Evolutionary conservation across 2,113 vertebrate species (phyloP), one percentile per base, ranked within the genome.

Genomic region (Pipa parva): DNA sequence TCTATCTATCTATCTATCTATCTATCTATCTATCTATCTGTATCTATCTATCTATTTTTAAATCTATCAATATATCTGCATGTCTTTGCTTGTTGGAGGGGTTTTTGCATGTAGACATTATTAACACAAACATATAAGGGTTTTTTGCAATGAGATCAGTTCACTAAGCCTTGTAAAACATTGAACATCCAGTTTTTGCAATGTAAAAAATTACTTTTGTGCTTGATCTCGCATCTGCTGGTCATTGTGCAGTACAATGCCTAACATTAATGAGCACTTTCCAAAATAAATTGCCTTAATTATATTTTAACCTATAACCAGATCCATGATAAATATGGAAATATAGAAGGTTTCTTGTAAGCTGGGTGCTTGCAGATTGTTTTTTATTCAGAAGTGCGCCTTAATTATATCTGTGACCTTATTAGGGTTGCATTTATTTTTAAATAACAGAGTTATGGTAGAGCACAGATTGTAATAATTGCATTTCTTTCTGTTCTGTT

Each of bases 301-400:
- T 64, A 64, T 55, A 28, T 42, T 15, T 42, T 64, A 64, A 55
- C 63, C 63, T 64, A 21, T 64, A 42, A 55, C 22, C 50, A 63
- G 62, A 13, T 21, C 20, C 21, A 63, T 28, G 36, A 42, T 42
- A 49, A 62, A 63, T 49, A 24, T 9, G 18, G 48, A 50, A 64
- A 55, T 50, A 42, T 63, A 37, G 22, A 28, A 25, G 18, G 25
- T 64, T 22, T 50, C 36, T 55, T 64, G 31, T 55, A 22, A 55
- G 21, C 21, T 39, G 26, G 12, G 12, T 55, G 50, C 17, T 17
- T 25, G 13, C 25, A 42, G 37, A n/a, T 17, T 20, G 27, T 63
- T 17, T 27, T 64, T 64, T 26, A 55, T 42, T 33, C 7, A 22
- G 18, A 22, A 20, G 10, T 28, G 22, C 12, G 20, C 31, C 24